Conservation (phyloP, 2,797 vertebrate species). For the Acipenser ruthenus region DNA sequence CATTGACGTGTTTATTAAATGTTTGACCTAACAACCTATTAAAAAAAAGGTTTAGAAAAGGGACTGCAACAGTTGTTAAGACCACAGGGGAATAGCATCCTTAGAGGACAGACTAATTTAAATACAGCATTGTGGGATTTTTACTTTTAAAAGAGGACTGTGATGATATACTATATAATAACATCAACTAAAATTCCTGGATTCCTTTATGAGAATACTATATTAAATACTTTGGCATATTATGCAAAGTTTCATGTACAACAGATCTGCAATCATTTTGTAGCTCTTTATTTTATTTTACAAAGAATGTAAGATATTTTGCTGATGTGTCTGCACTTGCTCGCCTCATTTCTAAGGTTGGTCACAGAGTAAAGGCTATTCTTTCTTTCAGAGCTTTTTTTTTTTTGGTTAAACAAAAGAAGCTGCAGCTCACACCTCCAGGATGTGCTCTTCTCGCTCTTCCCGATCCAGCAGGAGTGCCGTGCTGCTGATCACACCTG, state of each 20-base stretch:
- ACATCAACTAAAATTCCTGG: not conserved
- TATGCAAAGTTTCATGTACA: not conserved
- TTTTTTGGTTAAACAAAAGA: not conserved
- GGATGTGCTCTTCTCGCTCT: slow-evolving; percentile 81
- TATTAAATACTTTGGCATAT: not conserved
- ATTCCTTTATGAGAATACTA: not conserved
- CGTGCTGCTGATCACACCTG: slow-evolving; percentile 72
- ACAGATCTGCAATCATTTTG: not conserved
- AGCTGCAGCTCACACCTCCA: slow-evolving; percentile 74
- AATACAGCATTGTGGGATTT: not conserved
- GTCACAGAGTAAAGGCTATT: not conserved
- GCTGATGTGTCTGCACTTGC: not conserved
- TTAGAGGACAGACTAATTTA: not conserved
- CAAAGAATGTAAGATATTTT: not conserved
- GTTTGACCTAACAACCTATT: not conserved
- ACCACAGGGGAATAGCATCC: too few species aligned
- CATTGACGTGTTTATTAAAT: not conserved
- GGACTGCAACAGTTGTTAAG: too few species aligned
- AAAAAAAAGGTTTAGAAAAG: not conserved
- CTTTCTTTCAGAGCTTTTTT: too few species aligned
- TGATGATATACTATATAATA: not conserved
- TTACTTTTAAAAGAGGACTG: not conserved
- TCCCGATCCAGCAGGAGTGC: slow-evolving; percentile 73
- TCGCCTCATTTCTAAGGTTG: not conserved
- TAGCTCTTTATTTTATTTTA: not conserved